Conservation (phyloP, 2,888 invertebrate genomes). For the Macrophya annulata region DNA sequence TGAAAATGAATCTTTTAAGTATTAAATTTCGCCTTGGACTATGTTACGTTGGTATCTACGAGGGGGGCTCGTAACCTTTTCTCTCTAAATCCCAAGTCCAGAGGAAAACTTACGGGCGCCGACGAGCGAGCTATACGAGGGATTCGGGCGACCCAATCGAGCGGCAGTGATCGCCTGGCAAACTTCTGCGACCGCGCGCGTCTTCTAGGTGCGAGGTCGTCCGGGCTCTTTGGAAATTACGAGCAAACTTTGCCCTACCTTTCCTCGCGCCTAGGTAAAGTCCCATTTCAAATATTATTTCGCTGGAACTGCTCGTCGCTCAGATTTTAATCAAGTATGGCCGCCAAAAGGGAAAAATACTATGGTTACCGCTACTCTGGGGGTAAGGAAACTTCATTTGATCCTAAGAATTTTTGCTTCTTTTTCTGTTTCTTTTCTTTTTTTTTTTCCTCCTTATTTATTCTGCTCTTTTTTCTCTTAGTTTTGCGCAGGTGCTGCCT, state of each 20-base stretch:
- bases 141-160: conserved; percentile 63
- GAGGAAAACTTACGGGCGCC: conserved; percentile 37
- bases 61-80: not conserved
- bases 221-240: conserved; percentile 56
- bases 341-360: conserved; percentile 59
- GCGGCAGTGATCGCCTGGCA: conserved; percentile 62
- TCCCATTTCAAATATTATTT: conserved; percentile 54
- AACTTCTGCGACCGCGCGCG: conserved; percentile 51
- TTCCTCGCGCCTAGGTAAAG: conserved; percentile 47
- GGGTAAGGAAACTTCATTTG: conserved; percentile 63
- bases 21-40: conserved; percentile 28
- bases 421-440: conserved; percentile 9
- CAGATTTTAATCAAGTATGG: conserved; percentile 68
- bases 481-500: not conserved
- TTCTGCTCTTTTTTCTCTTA: conserved; percentile 51
- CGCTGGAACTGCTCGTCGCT: conserved; percentile 56
- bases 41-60: not conserved
- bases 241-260: conserved; percentile 56
- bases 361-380: not conserved
- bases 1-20: conserved; percentile 64
- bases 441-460: conserved; percentile 6
- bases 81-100: conserved; percentile 24
- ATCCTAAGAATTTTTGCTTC: conserved; percentile 55
- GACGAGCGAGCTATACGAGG: conserved; percentile 6
- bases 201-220: conserved; percentile 56